Conservation (phyloP, 2,797 vertebrate genomes). For the Microchirus variegatus region DNA sequence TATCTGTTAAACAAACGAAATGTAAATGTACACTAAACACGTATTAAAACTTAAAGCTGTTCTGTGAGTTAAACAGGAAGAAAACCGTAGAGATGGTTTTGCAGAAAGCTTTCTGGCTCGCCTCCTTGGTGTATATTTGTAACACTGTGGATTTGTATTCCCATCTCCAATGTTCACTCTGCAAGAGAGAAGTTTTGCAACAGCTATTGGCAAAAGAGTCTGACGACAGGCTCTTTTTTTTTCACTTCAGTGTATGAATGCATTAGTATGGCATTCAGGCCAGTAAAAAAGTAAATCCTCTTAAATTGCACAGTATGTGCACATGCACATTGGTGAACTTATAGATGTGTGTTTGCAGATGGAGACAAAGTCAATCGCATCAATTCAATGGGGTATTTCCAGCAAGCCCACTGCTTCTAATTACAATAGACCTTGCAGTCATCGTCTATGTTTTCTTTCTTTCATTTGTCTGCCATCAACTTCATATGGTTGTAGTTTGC, state of each 20-base stretch:
- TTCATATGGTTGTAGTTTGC: slow-evolving; percentile 80
- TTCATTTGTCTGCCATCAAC: slow-evolving; percentile 63
- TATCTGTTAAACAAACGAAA: slow-evolving; percentile 4
- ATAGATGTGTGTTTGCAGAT: slow-evolving; percentile 34
- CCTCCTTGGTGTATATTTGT: slow-evolving; percentile 48
- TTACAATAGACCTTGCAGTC: slow-evolving; percentile 77
- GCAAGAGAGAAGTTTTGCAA: slow-evolving; percentile 70
- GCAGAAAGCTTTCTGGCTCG: slow-evolving; percentile 41
- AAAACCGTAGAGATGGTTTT: slow-evolving; percentile 37
- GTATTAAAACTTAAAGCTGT: slow-evolving; percentile 28
- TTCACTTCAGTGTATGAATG: slow-evolving; percentile 68
- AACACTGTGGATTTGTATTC: slow-evolving; percentile 56
- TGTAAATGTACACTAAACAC: slow-evolving; percentile 34
- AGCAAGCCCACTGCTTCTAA: slow-evolving; percentile 70
- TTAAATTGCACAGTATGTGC: slow-evolving; percentile 40
- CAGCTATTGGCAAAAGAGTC: slow-evolving; percentile 70
- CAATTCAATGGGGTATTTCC: slow-evolving; percentile 74
- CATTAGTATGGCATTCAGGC: slow-evolving; percentile 62
- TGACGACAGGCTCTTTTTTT: slow-evolving; percentile 64
- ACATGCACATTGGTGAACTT: slow-evolving; percentile 23
- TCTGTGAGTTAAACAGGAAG: slow-evolving; percentile 30
- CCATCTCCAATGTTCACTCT: slow-evolving; percentile 58
- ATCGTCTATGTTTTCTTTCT: slow-evolving; percentile 73
- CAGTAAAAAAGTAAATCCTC: slow-evolving; percentile 79
- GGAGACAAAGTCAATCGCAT: slow-evolving; percentile 75